Percentiles rank a stretch among this genome's conserved stretches.
Conservation (phyloP, 2,888 invertebrate genomes). For the Iphiclides podalirius region DNA sequence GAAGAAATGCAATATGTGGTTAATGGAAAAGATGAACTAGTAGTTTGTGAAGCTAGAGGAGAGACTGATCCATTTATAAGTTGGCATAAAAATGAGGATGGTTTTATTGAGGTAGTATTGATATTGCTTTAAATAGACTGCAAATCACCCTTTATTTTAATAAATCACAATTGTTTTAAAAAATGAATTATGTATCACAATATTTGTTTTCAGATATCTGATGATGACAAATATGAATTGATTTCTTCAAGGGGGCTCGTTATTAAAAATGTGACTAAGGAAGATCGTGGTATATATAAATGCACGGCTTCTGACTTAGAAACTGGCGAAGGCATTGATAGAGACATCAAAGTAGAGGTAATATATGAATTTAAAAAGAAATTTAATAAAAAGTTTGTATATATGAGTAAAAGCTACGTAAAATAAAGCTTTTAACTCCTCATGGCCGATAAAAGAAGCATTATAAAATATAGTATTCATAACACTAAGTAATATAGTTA, state of each 20-base stretch:
- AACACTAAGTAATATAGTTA: too few relatives aligned
- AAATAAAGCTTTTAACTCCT: too few relatives aligned
- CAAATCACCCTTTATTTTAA: too few relatives aligned
- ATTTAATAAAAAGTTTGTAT: too few relatives aligned
- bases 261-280: conserved; percentile 38
- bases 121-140: conserved; percentile 6
- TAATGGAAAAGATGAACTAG: conserved; percentile 43
- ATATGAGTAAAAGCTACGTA: too few relatives aligned
- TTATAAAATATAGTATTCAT: too few relatives aligned
- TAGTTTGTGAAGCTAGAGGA: conserved; percentile 53
- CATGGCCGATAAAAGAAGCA: too few relatives aligned
- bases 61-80: conserved; percentile 41
- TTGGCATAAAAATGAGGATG: conserved; percentile 52
- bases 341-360: conserved; percentile 42
- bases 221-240: conserved; percentile 45
- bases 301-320: conserved; percentile 39
- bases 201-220: conserved; percentile 39
- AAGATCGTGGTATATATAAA: conserved; percentile 44
- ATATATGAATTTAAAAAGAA: not conserved
- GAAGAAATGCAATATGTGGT: conserved; percentile 47
- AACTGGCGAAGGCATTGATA: conserved; percentile 39
- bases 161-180: not conserved
- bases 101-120: conserved; percentile 35
- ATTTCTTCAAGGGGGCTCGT: conserved; percentile 42
- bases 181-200: too few relatives aligned